Percentiles rank a stretch among this genome's conserved stretches.
phyloP scores from a whole-genome alignment of 2,888 invertebrate species.

The Drosophila lacicola region DNA sequence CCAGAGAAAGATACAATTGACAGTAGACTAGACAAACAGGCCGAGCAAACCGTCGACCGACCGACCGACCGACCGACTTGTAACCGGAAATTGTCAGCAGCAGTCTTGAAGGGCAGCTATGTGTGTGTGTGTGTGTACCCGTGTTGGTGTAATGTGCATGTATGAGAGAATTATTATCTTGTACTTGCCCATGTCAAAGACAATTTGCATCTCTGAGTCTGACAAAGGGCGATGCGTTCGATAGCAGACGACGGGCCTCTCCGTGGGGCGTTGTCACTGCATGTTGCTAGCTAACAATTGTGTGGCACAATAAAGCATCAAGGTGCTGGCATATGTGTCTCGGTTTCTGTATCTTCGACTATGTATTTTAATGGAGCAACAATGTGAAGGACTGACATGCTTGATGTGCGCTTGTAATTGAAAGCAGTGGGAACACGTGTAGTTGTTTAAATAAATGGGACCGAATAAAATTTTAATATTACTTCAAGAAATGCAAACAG shows the following conservation, averaged over 20 bases:
- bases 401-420: constrained; percentile 16
- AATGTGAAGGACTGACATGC: constrained; percentile 11
- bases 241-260: constrained; percentile 32
- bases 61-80: constrained; percentile 15
- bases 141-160: constrained; percentile 22
- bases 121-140: background rate
- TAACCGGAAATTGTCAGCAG: constrained; percentile 57
- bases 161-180: constrained; percentile 65
- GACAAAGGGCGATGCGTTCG: constrained; percentile 51
- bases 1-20: constrained; percentile 19
- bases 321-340: constrained; percentile 47
- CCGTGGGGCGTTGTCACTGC: constrained; percentile 48
- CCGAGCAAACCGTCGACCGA: background rate
- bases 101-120: constrained; percentile 13
- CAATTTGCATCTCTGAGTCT: constrained; percentile 62
- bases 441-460: constrained; percentile 6
- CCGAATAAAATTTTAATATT: background rate
- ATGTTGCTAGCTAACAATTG: constrained; percentile 32
- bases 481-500: background rate
- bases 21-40: constrained; percentile 9
- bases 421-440: constrained; percentile 1
- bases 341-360: background rate
- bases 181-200: constrained; percentile 71
- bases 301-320: constrained; percentile 44
- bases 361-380: constrained; percentile 32